Conservation (phyloP, 2,888 invertebrate genomes). For the Protodeltote pygarga region DNA sequence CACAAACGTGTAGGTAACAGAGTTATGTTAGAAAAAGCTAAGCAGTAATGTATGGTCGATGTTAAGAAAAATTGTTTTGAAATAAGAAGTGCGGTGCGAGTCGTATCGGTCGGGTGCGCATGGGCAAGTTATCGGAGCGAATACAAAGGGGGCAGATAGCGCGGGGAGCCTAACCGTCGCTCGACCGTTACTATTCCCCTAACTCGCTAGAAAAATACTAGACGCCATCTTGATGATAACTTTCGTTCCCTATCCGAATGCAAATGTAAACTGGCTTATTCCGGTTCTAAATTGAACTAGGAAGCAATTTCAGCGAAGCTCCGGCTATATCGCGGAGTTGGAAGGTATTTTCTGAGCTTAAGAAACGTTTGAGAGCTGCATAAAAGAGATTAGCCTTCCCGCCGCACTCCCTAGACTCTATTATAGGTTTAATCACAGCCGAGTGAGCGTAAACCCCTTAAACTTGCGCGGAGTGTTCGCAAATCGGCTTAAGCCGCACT, state of each 20-base stretch:
- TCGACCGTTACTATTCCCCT: slow-evolving; percentile 86
- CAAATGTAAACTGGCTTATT: slow-evolving; percentile 66
- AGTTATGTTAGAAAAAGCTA: slow-evolving; percentile 55
- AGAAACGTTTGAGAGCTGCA: slow-evolving; percentile 57
- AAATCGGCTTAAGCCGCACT: slow-evolving; percentile 76
- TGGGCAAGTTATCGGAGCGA: slow-evolving; percentile 87
- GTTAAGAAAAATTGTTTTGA: slow-evolving; percentile 76
- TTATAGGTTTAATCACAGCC: slow-evolving; percentile 67
- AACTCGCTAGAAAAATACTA: slow-evolving; percentile 84
- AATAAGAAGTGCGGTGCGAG: slow-evolving; percentile 80
- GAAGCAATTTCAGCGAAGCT: slow-evolving; percentile 66
- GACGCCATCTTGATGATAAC: slow-evolving; percentile 77
- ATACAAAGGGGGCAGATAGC: slow-evolving; percentile 86
- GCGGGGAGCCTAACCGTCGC: slow-evolving; percentile 85
- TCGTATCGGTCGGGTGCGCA: slow-evolving; percentile 86
- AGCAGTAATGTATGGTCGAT: slow-evolving; percentile 73
- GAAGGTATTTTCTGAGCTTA: slow-evolving; percentile 63
- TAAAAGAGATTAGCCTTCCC: slow-evolving; percentile 73
- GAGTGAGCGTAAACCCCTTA: slow-evolving; percentile 66
- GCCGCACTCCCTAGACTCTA: slow-evolving; percentile 65
- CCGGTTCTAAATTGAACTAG: slow-evolving; percentile 70
- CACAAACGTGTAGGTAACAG: slow-evolving; percentile 56
- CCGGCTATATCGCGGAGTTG: slow-evolving; percentile 49
- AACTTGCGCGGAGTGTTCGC: slow-evolving; percentile 61
- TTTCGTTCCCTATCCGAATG: slow-evolving; percentile 61